A percentile compares a stretch with the other conserved stretches of the same genome.
These are phyloP conservation scores for Toxostoma redivivum DNA, from an alignment of 2,113 vertebrate genomes.

Conservation along the genomic window DNA sequence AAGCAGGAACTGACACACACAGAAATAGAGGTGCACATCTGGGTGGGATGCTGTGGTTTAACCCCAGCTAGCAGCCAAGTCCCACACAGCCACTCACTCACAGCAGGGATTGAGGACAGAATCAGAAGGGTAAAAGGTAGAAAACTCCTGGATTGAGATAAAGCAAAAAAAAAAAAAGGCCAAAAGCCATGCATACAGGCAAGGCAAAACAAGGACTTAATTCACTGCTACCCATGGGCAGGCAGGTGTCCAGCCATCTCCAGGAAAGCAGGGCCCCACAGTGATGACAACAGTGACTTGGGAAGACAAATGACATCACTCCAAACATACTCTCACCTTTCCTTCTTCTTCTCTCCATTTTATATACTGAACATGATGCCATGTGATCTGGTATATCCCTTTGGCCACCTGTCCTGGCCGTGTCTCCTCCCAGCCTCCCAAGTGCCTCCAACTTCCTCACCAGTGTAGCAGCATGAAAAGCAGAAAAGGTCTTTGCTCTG, in stretches of 20 bases:
- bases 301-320: background rate
- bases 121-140: background rate
- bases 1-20: background rate
- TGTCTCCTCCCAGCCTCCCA: background rate
- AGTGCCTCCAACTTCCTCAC: background rate
- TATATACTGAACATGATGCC: background rate
- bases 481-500: background rate
- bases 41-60: background rate
- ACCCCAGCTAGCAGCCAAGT: background rate
- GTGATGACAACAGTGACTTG: background rate
- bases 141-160: background rate
- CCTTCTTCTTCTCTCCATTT: background rate
- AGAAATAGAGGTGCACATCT: background rate
- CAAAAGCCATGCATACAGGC: background rate
- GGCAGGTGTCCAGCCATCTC: background rate
- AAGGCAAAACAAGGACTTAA: background rate
- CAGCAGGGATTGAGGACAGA: accelerated
- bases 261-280: background rate
- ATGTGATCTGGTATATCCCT: background rate
- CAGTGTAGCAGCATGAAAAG: background rate
- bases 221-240: background rate
- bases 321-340: accelerated
- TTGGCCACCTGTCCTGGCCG: background rate
- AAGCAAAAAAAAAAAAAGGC: background rate
- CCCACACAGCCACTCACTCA: background rate